Evolutionary conservation across 2,888 invertebrate species (phyloP).

Genomic region (Archaeoteleia sp.): DNA sequence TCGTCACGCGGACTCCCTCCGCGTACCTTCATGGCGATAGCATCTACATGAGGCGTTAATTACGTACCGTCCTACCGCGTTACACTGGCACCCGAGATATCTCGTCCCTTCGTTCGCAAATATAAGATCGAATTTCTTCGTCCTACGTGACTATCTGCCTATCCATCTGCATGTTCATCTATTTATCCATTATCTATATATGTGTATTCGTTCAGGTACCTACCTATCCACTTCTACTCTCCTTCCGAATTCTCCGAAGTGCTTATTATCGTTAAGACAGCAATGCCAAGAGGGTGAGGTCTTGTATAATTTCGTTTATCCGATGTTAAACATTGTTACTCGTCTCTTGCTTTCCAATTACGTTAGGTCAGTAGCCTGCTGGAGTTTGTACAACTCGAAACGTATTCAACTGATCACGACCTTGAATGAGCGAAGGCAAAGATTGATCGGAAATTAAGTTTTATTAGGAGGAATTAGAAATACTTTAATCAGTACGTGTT

Average conservation of each 20-base stretch:
- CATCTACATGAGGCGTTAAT: conserved; percentile 74
- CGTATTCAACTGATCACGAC: no score
- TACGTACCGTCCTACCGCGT: conserved; percentile 73
- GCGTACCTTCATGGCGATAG: conserved; percentile 65
- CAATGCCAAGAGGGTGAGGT: conserved; percentile 32
- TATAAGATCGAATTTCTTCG: conserved; percentile 63
- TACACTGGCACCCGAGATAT: conserved; percentile 70
- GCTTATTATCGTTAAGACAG: conserved; percentile 37
- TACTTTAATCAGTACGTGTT: no score
- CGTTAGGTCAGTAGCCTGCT: no score
- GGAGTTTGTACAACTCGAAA: no score
- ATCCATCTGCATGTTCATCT: conserved; percentile 44
- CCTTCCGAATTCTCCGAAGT: conserved; percentile 41
- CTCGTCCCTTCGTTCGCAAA: conserved; percentile 56
- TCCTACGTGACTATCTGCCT: conserved; percentile 49
- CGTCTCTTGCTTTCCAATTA: no score
- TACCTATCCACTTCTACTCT: conserved; percentile 41
- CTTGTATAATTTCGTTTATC: conserved; percentile 19
- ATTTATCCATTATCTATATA: conserved; percentile 41
- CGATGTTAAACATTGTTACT: conserved; percentile 20
- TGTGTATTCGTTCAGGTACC: conserved; percentile 33
- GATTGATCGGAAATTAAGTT: no score
- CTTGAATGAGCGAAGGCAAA: no score
- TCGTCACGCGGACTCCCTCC: conserved; percentile 70
- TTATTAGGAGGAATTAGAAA: no score